Evolutionary conservation across 2,888 invertebrate genomes (phyloP).

Genomic region (Tryphoninae sp.): DNA sequence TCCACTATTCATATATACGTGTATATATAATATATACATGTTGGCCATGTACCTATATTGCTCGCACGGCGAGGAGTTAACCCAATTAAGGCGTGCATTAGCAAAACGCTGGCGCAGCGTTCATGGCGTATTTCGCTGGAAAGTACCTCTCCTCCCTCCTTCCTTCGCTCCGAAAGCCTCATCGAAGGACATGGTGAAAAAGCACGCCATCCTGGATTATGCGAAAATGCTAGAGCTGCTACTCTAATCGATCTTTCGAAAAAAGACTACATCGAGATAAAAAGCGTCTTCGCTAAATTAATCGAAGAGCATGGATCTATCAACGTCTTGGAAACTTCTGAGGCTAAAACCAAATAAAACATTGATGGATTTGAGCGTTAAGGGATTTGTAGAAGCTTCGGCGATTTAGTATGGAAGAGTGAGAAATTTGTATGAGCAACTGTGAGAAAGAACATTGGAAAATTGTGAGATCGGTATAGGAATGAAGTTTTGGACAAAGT

Average conservation of each 20-base stretch:
- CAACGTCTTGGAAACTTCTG: background rate
- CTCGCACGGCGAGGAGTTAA: slow-evolving; percentile 68
- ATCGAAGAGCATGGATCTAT: slow-evolving; percentile 26
- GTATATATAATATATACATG: slow-evolving; percentile 9
- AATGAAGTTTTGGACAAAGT: background rate
- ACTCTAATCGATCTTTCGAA: slow-evolving; percentile 55
- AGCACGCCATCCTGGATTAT: slow-evolving; percentile 60
- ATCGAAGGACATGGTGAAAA: slow-evolving; percentile 50
- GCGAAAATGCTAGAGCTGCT: slow-evolving; percentile 50
- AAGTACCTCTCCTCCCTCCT: slow-evolving; percentile 26
- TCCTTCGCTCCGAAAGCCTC: slow-evolving; percentile 41
- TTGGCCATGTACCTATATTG: slow-evolving; percentile 37
- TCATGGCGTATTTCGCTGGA: slow-evolving; percentile 53
- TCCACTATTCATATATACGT: background rate
- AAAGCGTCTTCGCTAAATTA: slow-evolving; percentile 46
- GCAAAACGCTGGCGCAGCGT: slow-evolving; percentile 60
- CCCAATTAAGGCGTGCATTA: slow-evolving; percentile 74
- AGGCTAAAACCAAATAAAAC: background rate
- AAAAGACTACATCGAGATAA: slow-evolving; percentile 19
- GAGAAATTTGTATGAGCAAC: background rate
- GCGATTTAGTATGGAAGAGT: background rate
- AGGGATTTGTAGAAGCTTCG: background rate
- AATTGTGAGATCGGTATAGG: background rate
- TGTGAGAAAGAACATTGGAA: background rate
- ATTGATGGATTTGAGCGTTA: background rate